phyloP scores from a whole-genome alignment of 2,888 invertebrate species.

The Carabus problematicus region DNA sequence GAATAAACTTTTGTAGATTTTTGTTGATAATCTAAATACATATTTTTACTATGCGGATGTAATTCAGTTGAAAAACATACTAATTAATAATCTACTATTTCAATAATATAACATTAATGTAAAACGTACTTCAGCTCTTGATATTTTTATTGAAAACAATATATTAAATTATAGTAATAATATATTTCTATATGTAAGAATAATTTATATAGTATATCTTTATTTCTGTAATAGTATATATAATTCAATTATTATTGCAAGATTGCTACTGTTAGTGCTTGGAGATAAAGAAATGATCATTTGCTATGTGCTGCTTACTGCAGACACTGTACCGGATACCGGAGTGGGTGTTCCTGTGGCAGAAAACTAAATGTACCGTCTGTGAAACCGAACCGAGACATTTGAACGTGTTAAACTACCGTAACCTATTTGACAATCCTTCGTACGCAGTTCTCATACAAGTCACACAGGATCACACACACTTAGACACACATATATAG shows the following conservation, averaged over 20 bases:
- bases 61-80: too few relatives aligned
- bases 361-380: constrained; percentile 46
- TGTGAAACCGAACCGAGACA: constrained; percentile 44
- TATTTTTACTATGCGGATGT: neutral
- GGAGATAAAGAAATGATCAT: too few relatives aligned
- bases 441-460: neutral
- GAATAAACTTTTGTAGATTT: neutral
- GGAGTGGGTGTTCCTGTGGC: constrained; percentile 38
- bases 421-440: constrained; percentile 36
- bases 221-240: neutral
- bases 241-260: too few relatives aligned
- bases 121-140: neutral
- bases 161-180: neutral
- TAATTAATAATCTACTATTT: too few relatives aligned
- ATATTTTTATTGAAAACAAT: too few relatives aligned
- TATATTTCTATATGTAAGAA: neutral
- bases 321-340: constrained; percentile 25
- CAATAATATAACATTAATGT: neutral
- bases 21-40: neutral
- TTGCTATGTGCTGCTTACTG: constrained; percentile 41
- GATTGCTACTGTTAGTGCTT: too few relatives aligned
- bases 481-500: constrained; percentile 37
- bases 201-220: neutral
- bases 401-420: constrained; percentile 32
- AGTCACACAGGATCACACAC: constrained; percentile 43